phyloP scores from a whole-genome alignment of 2,797 vertebrate species.

The Acrossocheilus wenchowensis region DNA sequence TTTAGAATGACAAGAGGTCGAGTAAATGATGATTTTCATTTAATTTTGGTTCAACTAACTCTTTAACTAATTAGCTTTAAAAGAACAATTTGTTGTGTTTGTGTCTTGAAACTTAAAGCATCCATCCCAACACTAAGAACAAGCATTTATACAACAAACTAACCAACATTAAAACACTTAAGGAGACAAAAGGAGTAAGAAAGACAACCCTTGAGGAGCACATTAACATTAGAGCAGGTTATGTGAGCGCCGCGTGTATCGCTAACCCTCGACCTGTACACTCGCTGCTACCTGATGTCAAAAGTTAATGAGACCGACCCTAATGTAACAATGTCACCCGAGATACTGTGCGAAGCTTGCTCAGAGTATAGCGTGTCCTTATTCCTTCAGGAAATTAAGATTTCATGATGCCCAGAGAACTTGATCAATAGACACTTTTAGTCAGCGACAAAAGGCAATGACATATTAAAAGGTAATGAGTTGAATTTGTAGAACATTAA shows the following conservation, averaged over 20 bases:
- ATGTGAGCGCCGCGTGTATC: background rate
- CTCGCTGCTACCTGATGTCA: background rate
- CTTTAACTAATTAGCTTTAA: background rate
- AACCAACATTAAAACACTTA: constrained; percentile 20
- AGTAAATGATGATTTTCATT: background rate
- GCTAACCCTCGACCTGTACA: constrained; percentile 17
- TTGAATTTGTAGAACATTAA: background rate
- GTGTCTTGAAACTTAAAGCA: background rate
- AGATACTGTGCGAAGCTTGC: constrained; percentile 33
- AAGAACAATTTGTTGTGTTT: background rate
- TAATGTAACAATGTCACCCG: constrained; percentile 26
- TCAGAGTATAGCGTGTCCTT: constrained; percentile 20
- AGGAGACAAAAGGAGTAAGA: constrained; percentile 5
- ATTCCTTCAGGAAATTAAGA: constrained; percentile 29
- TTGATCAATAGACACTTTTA: background rate
- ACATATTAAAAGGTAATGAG: background rate
- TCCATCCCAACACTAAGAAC: background rate
- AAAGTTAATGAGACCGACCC: constrained; percentile 35
- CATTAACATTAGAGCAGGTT: constrained; percentile 33
- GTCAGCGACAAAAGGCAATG: background rate
- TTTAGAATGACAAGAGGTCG: background rate
- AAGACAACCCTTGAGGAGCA: background rate
- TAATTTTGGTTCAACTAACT: background rate
- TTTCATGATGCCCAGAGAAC: constrained; percentile 38
- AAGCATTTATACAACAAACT: constrained; percentile 5